phyloP scores from a whole-genome alignment of 2,888 invertebrate species.

The Drosophila setosimentum region DNA sequence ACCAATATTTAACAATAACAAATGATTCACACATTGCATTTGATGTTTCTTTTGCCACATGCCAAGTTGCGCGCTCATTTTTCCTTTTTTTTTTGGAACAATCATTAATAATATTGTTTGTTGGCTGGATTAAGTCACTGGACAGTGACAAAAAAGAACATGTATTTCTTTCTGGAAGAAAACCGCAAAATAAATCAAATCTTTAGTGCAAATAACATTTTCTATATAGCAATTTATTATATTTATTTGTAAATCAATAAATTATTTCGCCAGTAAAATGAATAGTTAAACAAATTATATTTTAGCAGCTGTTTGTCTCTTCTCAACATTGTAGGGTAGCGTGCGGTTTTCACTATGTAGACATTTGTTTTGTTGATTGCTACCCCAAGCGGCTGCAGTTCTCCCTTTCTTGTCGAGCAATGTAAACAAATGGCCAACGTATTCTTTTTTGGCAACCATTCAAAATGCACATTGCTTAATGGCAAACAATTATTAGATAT shows the following conservation, averaged over 20 bases:
- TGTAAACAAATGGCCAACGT: constrained; percentile 47
- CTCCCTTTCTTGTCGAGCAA: not conserved
- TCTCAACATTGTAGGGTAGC: not conserved
- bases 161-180: not conserved
- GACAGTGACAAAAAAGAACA: not conserved
- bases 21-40: constrained; percentile 32
- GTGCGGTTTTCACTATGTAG: not conserved
- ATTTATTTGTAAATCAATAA: not conserved
- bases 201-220: not conserved
- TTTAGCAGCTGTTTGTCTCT: not conserved
- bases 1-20: constrained; percentile 21
- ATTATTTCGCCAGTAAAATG: not conserved
- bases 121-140: not conserved
- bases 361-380: constrained; percentile 29
- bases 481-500: constrained; percentile 69
- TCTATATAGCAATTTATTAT: not conserved
- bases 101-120: constrained; percentile 37
- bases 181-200: not conserved
- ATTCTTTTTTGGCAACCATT: constrained; percentile 64
- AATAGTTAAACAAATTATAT: not conserved
- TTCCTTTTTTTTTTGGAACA: constrained; percentile 23
- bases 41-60: constrained; percentile 15
- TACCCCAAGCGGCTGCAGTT: not conserved
- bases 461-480: constrained; percentile 61
- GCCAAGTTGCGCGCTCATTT: constrained; percentile 12